Percentiles rank a stretch among this genome's conserved stretches.
phyloP scores from a whole-genome alignment of 1,140 invertebrate genomes.

The Drosophila oshimai region DNA sequence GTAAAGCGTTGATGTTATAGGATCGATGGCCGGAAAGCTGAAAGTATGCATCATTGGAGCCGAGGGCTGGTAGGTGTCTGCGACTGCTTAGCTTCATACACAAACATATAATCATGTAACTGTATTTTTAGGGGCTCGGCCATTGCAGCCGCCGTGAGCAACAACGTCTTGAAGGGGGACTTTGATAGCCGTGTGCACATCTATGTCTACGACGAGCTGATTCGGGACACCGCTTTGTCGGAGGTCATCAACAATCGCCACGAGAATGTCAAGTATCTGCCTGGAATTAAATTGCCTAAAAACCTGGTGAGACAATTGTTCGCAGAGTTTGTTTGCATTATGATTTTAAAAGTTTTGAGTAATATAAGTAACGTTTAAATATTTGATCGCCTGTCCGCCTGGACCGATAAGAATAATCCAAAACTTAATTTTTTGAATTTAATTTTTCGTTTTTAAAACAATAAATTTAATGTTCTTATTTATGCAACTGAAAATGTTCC shows the following conservation, averaged over 20 bases:
- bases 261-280: slow-evolving; percentile 66
- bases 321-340: too few species aligned
- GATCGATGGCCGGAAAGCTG: slow-evolving; percentile 23
- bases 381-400: too few species aligned
- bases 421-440: too few species aligned
- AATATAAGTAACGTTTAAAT: too few species aligned
- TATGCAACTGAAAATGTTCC: too few species aligned
- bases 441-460: background rate
- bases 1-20: background rate
- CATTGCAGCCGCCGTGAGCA: slow-evolving; percentile 53
- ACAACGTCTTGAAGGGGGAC: slow-evolving; percentile 26
- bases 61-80: slow-evolving; percentile 52
- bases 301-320: slow-evolving; percentile 47
- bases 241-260: slow-evolving; percentile 58
- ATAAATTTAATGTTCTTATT: too few species aligned
- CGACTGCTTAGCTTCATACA: background rate
- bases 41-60: slow-evolving; percentile 71
- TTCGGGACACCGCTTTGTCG: slow-evolving; percentile 31
- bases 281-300: slow-evolving; percentile 47
- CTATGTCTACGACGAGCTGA: slow-evolving; percentile 57
- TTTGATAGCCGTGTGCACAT: slow-evolving; percentile 54
- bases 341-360: too few species aligned
- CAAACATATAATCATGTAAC: background rate
- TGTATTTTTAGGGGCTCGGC: slow-evolving; percentile 55
- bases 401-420: too few species aligned